These are phyloP conservation scores for Coenonympha arcania DNA, from an alignment of 2,888 invertebrate genomes.

Conservation along the genomic window DNA sequence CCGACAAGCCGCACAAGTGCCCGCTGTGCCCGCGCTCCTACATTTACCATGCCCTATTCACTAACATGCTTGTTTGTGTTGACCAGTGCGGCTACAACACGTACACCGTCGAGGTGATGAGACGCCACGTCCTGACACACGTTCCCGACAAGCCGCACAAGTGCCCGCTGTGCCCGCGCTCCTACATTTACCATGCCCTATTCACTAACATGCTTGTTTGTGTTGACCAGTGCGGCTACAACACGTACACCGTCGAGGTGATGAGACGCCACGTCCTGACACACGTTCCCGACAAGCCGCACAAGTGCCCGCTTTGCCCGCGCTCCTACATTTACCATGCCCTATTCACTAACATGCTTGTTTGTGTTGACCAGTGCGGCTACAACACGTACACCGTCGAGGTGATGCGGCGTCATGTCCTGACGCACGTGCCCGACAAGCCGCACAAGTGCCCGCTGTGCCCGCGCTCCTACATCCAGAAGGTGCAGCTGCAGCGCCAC, in stretches of 20 bases:
- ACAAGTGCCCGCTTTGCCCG: no score
- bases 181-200: no score
- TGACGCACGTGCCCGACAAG: conserved; percentile 74
- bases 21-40: no score
- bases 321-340: no score
- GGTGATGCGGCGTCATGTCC: conserved; percentile 83
- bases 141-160: conserved; percentile 59
- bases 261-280: conserved; percentile 83
- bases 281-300: no score
- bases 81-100: no score
- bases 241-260: conserved; percentile 88
- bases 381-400: conserved; percentile 87
- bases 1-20: no score
- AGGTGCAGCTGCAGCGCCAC: conserved; percentile 84
- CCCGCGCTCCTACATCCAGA: conserved; percentile 87
- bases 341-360: no score
- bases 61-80: no score
- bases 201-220: no score
- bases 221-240: conserved; percentile 82
- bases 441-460: conserved; percentile 78
- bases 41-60: no score
- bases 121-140: no score
- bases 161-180: conserved; percentile 80
- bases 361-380: conserved; percentile 79
- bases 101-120: conserved; percentile 86